Conservation (phyloP, 2,113 vertebrate species). For the Cygnus atratus region DNA sequence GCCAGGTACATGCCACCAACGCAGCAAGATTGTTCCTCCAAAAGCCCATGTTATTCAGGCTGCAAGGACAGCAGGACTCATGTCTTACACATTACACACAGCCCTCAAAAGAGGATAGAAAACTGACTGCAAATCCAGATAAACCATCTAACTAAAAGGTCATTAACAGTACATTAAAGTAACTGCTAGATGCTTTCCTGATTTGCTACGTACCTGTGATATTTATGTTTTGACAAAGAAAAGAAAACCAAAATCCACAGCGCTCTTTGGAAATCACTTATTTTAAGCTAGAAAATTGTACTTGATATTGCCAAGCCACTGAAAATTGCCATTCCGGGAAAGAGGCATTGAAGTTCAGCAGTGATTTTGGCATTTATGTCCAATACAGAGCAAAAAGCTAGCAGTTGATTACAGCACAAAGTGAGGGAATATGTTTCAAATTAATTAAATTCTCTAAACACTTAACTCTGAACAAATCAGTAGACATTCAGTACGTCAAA, state of each 20-base stretch:
- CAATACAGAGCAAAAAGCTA: not conserved
- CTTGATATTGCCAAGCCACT: conserved; percentile 15
- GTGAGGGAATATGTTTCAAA: not conserved
- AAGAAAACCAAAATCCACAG: not conserved
- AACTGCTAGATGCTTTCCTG: conserved; percentile 13
- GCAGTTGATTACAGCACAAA: not conserved
- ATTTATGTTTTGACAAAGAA: not conserved
- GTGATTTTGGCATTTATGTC: not conserved
- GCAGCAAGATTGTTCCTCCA: not conserved
- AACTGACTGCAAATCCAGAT: not conserved
- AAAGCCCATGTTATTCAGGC: not conserved
- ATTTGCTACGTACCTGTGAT: not conserved
- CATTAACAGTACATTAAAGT: conserved; percentile 14
- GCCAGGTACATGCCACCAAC: not conserved
- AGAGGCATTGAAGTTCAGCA: not conserved
- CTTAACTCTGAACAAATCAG: not conserved
- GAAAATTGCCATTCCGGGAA: conserved; percentile 36
- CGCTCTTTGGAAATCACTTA: not conserved
- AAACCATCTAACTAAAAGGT: not conserved
- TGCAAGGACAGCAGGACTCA: not conserved
- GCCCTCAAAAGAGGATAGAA: not conserved
- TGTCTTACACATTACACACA: not conserved
- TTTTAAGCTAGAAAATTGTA: conserved; percentile 5
- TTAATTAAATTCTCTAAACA: not conserved
- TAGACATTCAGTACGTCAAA: not conserved